These are phyloP conservation scores for Tragelaphus buxtoni DNA, from an alignment of 2,113 vertebrate genomes.

Conservation along the genomic window DNA sequence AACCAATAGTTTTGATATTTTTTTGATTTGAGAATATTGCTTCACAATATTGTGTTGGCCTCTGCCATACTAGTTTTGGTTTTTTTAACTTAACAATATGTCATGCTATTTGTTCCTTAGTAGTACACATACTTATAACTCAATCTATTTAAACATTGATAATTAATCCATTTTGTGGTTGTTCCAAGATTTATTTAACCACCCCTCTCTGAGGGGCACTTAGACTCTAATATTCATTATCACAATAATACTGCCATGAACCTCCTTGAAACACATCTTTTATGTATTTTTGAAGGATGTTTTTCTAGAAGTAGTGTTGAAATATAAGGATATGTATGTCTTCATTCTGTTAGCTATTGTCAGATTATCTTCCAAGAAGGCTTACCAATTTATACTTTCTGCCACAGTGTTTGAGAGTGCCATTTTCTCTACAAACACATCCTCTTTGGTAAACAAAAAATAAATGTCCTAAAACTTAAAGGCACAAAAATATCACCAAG, in stretches of 20 bases:
- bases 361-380: not conserved
- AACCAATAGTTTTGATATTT: not conserved
- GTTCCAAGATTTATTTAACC: not conserved
- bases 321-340: not conserved
- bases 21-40: not conserved
- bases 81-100: not conserved
- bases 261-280: not conserved
- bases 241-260: not conserved
- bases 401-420: not conserved
- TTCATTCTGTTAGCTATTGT: not conserved
- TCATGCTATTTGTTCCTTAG: not conserved
- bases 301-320: not conserved
- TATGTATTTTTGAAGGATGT: not conserved
- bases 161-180: not conserved
- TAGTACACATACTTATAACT: not conserved
- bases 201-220: not conserved
- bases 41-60: not conserved
- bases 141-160: not conserved
- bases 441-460: conserved; percentile 3
- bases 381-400: not conserved
- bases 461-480: not conserved
- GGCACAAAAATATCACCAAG: not conserved
- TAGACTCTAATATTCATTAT: not conserved
- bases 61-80: not conserved
- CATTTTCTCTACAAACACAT: not conserved